These are phyloP conservation scores for Chymomyza fuscimana DNA, from an alignment of 2,888 invertebrate species.

Conservation along the genomic window DNA sequence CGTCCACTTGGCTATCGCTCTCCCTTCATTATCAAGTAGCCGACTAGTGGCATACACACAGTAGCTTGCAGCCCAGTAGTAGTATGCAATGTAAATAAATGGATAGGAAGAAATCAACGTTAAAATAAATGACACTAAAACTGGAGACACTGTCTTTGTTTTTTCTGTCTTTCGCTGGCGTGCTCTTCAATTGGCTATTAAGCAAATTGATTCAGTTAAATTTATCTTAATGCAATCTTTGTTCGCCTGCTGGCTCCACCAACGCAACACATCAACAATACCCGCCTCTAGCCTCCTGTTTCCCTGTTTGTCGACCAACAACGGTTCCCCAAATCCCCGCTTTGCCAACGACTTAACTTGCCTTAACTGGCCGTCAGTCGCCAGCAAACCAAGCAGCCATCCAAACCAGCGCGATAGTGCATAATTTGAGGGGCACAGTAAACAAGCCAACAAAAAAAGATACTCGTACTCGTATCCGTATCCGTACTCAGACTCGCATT, in stretches of 20 bases:
- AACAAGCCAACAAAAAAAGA: slow-evolving; percentile 58
- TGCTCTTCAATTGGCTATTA: slow-evolving; percentile 78
- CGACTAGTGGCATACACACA: not conserved
- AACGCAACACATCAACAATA: not conserved
- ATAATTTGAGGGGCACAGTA: slow-evolving; percentile 74
- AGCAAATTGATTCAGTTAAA: slow-evolving; percentile 79
- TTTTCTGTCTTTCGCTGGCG: slow-evolving; percentile 56
- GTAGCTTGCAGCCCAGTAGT: slow-evolving; percentile 17
- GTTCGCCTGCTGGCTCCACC: slow-evolving; percentile 49
- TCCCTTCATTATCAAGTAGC: slow-evolving; percentile 44
- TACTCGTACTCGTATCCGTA: slow-evolving; percentile 25
- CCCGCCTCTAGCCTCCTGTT: not conserved
- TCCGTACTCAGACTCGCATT: too few species aligned
- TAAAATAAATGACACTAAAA: slow-evolving; percentile 77
- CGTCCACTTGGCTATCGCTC: slow-evolving; percentile 17
- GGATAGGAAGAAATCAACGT: slow-evolving; percentile 76
- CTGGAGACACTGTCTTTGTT: slow-evolving; percentile 67
- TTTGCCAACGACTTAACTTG: not conserved
- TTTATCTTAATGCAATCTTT: slow-evolving; percentile 79
- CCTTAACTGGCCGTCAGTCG: slow-evolving; percentile 1
- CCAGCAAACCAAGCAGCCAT: not conserved
- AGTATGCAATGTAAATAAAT: slow-evolving; percentile 75
- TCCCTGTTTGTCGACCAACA: not conserved
- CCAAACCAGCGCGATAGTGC: slow-evolving; percentile 55
- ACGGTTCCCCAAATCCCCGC: not conserved